Conservation (phyloP, 1,140 invertebrate genomes). For the Brachionus asplanchnoidis region DNA sequence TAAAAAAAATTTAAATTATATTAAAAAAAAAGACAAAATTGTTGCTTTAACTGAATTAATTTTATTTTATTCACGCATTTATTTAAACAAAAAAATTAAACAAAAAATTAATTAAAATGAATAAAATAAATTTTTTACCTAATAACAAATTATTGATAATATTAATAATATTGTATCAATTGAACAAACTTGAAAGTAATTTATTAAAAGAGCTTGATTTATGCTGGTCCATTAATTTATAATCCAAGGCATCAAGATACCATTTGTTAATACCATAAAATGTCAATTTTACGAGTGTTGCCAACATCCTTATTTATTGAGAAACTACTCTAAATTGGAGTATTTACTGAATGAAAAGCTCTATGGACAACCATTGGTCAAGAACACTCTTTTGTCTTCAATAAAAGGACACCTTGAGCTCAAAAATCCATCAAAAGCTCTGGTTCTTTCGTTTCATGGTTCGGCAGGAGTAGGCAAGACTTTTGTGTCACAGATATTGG, state of each 20-base stretch:
- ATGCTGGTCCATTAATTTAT: not conserved
- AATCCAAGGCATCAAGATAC: not conserved
- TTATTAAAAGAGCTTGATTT: not conserved
- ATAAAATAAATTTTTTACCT: no score
- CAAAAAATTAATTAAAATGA: no score
- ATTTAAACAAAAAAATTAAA: no score
- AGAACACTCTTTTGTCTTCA: not conserved
- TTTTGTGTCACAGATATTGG: constrained; percentile 74
- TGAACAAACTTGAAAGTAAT: not conserved
- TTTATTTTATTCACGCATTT: not conserved
- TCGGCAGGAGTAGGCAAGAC: constrained; percentile 70
- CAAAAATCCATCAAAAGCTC: constrained; percentile 46
- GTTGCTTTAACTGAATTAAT: not conserved
- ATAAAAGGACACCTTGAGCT: constrained; percentile 1
- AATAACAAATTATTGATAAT: not conserved
- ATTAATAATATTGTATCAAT: not conserved
- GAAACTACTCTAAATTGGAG: not conserved
- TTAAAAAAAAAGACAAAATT: not conserved
- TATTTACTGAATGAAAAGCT: not conserved
- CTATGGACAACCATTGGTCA: constrained; percentile 2
- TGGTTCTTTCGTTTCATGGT: constrained; percentile 56
- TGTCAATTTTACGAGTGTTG: constrained; percentile 20
- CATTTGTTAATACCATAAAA: not conserved
- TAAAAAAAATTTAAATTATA: not conserved
- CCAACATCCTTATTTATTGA: constrained; percentile 20